Base-by-base conservation (phyloP, 2,797 vertebrate species). In the Oreortyx pictus region DNA sequence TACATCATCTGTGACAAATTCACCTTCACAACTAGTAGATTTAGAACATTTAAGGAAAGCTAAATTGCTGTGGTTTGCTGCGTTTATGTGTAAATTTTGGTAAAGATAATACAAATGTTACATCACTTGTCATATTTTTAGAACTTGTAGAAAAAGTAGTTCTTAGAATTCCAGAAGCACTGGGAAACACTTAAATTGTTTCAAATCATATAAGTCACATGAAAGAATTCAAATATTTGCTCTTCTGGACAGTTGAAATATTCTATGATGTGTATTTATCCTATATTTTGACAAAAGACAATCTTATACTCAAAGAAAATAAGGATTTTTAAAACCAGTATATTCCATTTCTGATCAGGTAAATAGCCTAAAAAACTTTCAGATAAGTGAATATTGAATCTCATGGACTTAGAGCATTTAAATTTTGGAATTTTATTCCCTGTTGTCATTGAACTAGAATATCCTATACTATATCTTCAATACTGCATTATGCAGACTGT, bases 401-500 rank as follows among this genome's bases (percentile, higher is more conserved):
- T 46, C 54, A 52, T 7, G 19, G 12, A 11, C 18, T 61, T 11
- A 50, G 8, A 56, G 8, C 14, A 76, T 44, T 71, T 46, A 14
- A 11, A 35, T 57, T 70, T 54, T 56, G 20, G 41, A 86, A 17
- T 8, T 76, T 57, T 33, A 65, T 65, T 88, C 19, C 19, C 29
- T 82, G 7, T n/a, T 79, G 6, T 41, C 54, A 57, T 35, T 57
- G 77, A 79, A 61, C 7, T 52, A 35, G 14, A 17, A 5, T 68
- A 24, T 67, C 50, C 37, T 24, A 49, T 25, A n/a, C 17, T 52
- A 1, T 60, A 11, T 60, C 7, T 80, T 85, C 15, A 16, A 15
- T 39, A 43, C 6, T 64, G 29, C 15, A 19, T 25, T 64, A 43
- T 27, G 11, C 0, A 0, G 37, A 49, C 15, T 5, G 7, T 35